Percentiles rank a stretch among this genome's conserved stretches.
phyloP scores from a whole-genome alignment of 2,888 invertebrate genomes.

The Campoplex capitator region DNA sequence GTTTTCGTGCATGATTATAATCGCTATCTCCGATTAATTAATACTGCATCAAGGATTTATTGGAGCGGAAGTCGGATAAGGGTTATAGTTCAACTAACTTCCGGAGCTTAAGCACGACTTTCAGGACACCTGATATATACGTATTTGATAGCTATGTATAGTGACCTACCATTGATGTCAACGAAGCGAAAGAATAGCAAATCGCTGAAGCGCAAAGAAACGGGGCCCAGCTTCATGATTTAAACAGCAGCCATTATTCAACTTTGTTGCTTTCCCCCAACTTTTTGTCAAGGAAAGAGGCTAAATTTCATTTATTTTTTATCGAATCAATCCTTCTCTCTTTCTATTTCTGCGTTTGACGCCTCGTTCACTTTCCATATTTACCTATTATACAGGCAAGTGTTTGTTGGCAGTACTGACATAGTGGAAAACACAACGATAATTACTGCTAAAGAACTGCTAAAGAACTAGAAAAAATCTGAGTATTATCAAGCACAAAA shows the following conservation, averaged over 20 bases:
- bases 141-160: conserved; percentile 7
- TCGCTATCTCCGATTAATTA: neutral
- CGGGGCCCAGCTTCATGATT: conserved; percentile 58
- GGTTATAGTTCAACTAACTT: neutral
- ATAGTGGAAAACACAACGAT: neutral
- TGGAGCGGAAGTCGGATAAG: neutral
- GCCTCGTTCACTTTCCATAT: neutral
- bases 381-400: neutral
- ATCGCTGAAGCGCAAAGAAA: conserved; percentile 49
- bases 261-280: conserved; percentile 36
- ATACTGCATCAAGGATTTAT: too few species aligned
- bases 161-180: conserved; percentile 5
- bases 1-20: neutral
- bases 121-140: conserved; percentile 1
- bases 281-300: conserved; percentile 7
- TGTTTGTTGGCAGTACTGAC: conserved; percentile 2
- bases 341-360: neutral
- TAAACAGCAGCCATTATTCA: conserved; percentile 70
- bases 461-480: conserved; percentile 5
- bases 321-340: neutral
- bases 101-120: neutral
- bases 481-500: neutral
- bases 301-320: conserved; percentile 36
- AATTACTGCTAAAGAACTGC: neutral
- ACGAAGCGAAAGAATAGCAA: conserved; percentile 27